Percentiles rank a stretch among this genome's conserved stretches.
Conservation (phyloP, 2,797 vertebrate genomes). For the Typhlichthys subterraneus region DNA sequence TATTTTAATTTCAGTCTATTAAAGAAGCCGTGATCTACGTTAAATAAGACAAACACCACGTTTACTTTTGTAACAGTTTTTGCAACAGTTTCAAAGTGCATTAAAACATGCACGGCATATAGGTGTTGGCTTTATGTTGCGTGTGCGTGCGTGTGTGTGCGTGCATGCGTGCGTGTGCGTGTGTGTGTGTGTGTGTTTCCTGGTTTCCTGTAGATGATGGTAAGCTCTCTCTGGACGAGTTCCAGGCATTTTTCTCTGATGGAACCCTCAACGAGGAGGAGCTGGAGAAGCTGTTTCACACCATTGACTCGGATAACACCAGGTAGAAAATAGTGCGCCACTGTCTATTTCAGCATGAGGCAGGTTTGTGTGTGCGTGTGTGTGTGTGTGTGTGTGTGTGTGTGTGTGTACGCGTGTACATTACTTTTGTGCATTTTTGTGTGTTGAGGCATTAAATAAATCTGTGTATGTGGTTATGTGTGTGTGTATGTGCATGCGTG, state of each 20-base stretch:
- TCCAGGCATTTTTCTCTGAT: conserved; percentile 97
- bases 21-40: too few relatives aligned
- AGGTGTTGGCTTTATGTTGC: too few relatives aligned
- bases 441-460: conserved; percentile 22
- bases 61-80: too few relatives aligned
- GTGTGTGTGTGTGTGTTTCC: conserved; percentile 1
- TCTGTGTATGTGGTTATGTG: conserved; percentile 17
- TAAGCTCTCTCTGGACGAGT: conserved; percentile 96
- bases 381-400: background rate
- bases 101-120: too few relatives aligned
- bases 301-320: conserved; percentile 97
- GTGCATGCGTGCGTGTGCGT: conserved; percentile 28
- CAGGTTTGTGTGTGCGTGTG: conserved; percentile 2
- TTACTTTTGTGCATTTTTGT: background rate
- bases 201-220: conserved; percentile 87
- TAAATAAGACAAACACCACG: too few relatives aligned
- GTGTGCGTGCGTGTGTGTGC: conserved; percentile 31
- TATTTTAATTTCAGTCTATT: too few relatives aligned
- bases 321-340: conserved; percentile 72
- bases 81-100: too few relatives aligned
- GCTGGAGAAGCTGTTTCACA: conserved; percentile 94
- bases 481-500: conserved; percentile 6
- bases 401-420: background rate
- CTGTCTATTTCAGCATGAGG: background rate
- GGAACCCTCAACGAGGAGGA: conserved; percentile 94